These are phyloP conservation scores for Microctenopoma lineatum DNA, from an alignment of 2,797 vertebrate genomes.

Conservation along the genomic window DNA sequence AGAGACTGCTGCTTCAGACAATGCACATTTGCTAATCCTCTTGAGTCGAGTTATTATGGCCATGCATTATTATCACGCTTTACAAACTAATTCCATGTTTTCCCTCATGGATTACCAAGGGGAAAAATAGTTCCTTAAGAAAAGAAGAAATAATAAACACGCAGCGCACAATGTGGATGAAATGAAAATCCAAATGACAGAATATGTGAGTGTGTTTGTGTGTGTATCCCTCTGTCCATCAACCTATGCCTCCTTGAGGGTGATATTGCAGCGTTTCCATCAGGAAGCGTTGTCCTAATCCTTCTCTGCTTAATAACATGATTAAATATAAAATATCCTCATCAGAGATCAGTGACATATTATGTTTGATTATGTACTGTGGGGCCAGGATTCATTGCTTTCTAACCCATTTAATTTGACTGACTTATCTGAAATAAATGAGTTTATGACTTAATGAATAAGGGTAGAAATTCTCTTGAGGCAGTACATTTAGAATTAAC, in stretches of 20 bases:
- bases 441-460: constrained; percentile 36
- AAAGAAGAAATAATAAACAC: constrained; percentile 65
- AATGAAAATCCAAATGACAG: constrained; percentile 61
- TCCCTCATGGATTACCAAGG: constrained; percentile 82
- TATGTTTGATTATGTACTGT: constrained; percentile 64
- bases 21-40: constrained; percentile 86
- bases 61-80: constrained; percentile 86
- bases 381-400: constrained; percentile 57
- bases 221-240: constrained; percentile 32
- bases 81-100: constrained; percentile 87
- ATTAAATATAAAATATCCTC: constrained; percentile 65
- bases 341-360: constrained; percentile 59
- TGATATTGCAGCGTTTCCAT: constrained; percentile 39
- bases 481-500: constrained; percentile 3
- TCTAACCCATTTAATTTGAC: constrained; percentile 57
- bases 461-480: constrained; percentile 29
- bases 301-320: constrained; percentile 62
- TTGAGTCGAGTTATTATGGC: constrained; percentile 84
- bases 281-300: constrained; percentile 60
- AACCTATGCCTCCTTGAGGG: constrained; percentile 29
- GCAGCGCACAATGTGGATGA: constrained; percentile 50
- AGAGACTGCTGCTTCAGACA: constrained; percentile 83
- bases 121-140: constrained; percentile 57
- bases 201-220: constrained; percentile 24
- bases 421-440: constrained; percentile 54